Percentiles rank a stretch among this genome's conserved stretches.
Conservation (phyloP, 2,113 vertebrate species). For the Ascaphus truei region DNA sequence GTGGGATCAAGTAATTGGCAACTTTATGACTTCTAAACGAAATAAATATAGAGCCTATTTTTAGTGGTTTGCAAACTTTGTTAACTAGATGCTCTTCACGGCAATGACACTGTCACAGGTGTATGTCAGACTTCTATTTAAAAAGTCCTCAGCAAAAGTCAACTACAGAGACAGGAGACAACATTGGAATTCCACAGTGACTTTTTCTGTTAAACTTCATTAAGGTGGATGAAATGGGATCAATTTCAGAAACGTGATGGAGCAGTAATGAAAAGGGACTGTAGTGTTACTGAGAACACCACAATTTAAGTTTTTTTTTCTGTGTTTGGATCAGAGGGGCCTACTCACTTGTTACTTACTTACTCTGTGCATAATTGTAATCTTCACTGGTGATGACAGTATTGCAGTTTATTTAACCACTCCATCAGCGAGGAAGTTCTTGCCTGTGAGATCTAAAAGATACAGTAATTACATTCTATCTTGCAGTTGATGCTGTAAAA, state of each 20-base stretch:
- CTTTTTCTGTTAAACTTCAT: slow-evolving; percentile 54
- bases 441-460: slow-evolving; percentile 37
- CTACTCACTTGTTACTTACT: slow-evolving; percentile 34
- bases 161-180: slow-evolving; percentile 7
- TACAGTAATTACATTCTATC: too few relatives aligned
- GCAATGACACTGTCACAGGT: slow-evolving; percentile 4
- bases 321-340: slow-evolving; percentile 25
- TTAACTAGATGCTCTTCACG: slow-evolving; percentile 2
- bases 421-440: slow-evolving; percentile 40
- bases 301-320: slow-evolving; percentile 42
- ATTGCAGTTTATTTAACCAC: slow-evolving; percentile 48
- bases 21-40: too few relatives aligned
- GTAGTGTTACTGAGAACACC: slow-evolving; percentile 21
- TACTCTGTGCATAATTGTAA: slow-evolving; percentile 45
- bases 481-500: too few relatives aligned
- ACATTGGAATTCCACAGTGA: slow-evolving; percentile 45
- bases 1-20: too few relatives aligned
- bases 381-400: slow-evolving; percentile 41
- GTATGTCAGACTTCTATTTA: slow-evolving; percentile 32
- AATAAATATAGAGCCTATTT: too few relatives aligned
- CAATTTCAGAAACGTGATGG: slow-evolving; percentile 50
- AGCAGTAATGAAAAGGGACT: slow-evolving; percentile 46
- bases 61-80: not conserved
- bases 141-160: slow-evolving; percentile 12
- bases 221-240: slow-evolving; percentile 51